These are phyloP conservation scores for Scytalopus superciliaris DNA, from an alignment of 2,113 vertebrate genomes.

Conservation along the genomic window DNA sequence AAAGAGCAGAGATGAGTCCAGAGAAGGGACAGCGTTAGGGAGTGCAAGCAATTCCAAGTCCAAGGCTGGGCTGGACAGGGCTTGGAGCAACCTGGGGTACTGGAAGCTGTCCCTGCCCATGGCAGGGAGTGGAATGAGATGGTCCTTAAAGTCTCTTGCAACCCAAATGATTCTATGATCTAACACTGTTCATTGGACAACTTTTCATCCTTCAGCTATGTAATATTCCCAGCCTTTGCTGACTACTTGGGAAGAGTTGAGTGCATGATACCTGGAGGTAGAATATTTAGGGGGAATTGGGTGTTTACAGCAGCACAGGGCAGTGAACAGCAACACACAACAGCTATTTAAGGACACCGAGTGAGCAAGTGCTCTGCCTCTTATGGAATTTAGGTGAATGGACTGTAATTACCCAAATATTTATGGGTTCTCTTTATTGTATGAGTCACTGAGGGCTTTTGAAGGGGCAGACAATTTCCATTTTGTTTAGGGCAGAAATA, in stretches of 20 bases:
- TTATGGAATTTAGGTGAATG: constrained; percentile 33
- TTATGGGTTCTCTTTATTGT: constrained; percentile 62
- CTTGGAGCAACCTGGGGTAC: background rate
- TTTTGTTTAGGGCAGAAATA: constrained; percentile 63
- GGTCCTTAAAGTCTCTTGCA: background rate
- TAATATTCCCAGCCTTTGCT: background rate
- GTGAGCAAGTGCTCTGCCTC: constrained; percentile 24
- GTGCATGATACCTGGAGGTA: background rate
- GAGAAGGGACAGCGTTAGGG: background rate
- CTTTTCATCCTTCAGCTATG: background rate
- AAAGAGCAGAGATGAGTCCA: background rate
- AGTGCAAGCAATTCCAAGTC: background rate
- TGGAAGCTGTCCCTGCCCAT: background rate
- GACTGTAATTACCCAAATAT: constrained; percentile 67
- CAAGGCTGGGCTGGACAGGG: background rate
- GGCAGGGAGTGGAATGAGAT: background rate
- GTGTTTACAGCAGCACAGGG: background rate
- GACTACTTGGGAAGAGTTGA: background rate
- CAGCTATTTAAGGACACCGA: background rate
- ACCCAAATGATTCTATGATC: background rate
- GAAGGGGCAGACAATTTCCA: constrained; percentile 66
- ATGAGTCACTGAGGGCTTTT: constrained; percentile 60
- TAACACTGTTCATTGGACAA: background rate
- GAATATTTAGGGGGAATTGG: background rate
- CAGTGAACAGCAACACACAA: background rate